phyloP scores from a whole-genome alignment of 23 tunicate genomes.

The Ciona savignyi region DNA sequence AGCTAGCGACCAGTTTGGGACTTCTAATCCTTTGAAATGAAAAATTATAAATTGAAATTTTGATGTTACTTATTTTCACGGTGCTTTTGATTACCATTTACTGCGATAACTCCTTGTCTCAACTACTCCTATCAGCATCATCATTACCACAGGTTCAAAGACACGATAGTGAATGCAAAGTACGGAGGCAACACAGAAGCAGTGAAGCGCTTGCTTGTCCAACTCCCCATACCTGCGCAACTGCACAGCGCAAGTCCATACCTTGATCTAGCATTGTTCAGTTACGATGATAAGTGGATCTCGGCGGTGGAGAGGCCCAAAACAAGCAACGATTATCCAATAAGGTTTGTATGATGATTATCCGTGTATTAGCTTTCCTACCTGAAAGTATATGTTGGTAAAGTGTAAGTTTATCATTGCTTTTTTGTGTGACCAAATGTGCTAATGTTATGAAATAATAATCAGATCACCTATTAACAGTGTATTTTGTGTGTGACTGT shows the following conservation, averaged over 20 bases:
- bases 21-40: too few species aligned
- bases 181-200: constrained; percentile 91
- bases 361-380: too few species aligned
- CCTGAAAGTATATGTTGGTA: too few species aligned
- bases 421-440: background rate
- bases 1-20: too few species aligned
- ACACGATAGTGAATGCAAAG: constrained; percentile 79
- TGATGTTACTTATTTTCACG: too few species aligned
- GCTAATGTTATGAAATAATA: too few species aligned
- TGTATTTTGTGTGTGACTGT: too few species aligned
- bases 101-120: too few species aligned
- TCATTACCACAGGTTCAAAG: constrained; percentile 44
- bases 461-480: too few species aligned
- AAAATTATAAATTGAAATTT: too few species aligned
- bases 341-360: constrained; percentile 30
- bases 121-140: too few species aligned
- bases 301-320: constrained; percentile 70
- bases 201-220: constrained; percentile 57
- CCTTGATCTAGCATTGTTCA: constrained; percentile 83
- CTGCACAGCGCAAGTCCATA: constrained; percentile 73
- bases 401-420: background rate
- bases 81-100: too few species aligned
- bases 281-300: constrained; percentile 94
- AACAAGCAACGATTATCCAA: constrained; percentile 70
- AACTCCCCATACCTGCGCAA: constrained; percentile 75